phyloP scores from a whole-genome alignment of 2,113 vertebrate species.

The Megaleporinus macrocephalus region DNA sequence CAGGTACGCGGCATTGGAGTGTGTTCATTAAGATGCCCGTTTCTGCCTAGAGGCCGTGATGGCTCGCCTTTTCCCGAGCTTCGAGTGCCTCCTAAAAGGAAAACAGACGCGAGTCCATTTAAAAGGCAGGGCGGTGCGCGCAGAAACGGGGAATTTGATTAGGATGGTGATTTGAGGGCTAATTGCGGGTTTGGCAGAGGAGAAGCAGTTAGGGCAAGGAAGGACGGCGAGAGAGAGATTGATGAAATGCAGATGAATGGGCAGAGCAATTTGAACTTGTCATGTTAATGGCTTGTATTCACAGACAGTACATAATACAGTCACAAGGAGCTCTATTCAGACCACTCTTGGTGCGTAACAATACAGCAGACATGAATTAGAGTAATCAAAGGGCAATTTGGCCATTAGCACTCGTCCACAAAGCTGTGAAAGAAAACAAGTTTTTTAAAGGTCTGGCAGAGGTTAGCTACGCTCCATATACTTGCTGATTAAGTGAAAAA shows the following conservation, averaged over 20 bases:
- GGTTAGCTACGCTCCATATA: neutral
- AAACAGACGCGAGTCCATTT: neutral
- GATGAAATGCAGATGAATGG: neutral
- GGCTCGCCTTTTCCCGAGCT: neutral
- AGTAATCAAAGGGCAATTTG: conserved; percentile 26
- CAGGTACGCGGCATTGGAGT: conserved; percentile 8
- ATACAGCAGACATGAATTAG: conserved; percentile 30
- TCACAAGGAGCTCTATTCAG: conserved; percentile 29
- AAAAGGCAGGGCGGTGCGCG: neutral
- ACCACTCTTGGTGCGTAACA: neutral
- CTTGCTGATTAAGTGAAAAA: too few relatives aligned
- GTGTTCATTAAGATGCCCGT: conserved; percentile 60
- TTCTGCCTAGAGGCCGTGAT: conserved; percentile 9
- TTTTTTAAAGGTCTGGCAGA: conserved; percentile 13
- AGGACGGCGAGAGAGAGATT: neutral
- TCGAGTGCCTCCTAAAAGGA: neutral
- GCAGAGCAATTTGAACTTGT: conserved; percentile 31
- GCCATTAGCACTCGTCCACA: neutral
- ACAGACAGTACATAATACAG: conserved; percentile 11
- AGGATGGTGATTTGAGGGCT: neutral
- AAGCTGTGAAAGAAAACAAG: conserved; percentile 12
- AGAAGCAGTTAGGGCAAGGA: neutral
- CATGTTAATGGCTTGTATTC: conserved; percentile 46
- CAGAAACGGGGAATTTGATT: neutral
- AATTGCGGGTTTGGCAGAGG: conserved; percentile 26